A percentile compares a stretch with the other conserved stretches of the same genome.
Evolutionary conservation across 2,113 vertebrate genomes (phyloP).

Genomic region (Capreolus pygargus): DNA sequence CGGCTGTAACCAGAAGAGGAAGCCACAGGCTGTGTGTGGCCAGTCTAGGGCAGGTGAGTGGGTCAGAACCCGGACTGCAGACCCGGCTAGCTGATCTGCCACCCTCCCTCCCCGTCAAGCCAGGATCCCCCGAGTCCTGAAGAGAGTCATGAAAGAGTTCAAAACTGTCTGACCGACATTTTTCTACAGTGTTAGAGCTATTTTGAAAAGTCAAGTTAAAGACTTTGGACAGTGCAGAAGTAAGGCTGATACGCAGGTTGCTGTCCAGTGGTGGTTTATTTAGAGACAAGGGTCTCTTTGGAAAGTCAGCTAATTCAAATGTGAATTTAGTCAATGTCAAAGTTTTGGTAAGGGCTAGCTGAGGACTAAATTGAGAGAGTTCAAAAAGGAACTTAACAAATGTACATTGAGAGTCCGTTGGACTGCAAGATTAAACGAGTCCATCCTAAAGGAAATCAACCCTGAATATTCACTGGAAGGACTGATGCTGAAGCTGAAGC

Average conservation of each 20-base stretch:
- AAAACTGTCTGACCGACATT: not conserved
- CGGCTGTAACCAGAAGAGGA: not conserved
- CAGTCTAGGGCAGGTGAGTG: not conserved
- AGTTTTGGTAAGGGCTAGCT: not conserved
- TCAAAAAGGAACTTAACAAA: not conserved
- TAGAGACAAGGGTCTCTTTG: not conserved
- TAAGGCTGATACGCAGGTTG: not conserved
- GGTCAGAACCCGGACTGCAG: not conserved
- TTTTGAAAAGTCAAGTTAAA: not conserved
- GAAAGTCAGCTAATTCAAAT: not conserved
- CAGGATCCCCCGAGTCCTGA: not conserved
- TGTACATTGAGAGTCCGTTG: rapidly evolving
- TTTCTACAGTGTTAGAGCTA: not conserved
- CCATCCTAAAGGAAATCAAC: not conserved
- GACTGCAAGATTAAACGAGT: not conserved
- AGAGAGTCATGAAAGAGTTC: not conserved
- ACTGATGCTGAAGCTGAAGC: not conserved
- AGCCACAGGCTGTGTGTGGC: not conserved
- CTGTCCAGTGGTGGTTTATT: not conserved
- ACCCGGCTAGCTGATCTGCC: not conserved
- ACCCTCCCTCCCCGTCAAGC: not conserved
- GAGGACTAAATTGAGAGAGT: not conserved
- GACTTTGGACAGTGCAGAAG: not conserved
- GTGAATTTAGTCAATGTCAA: not conserved
- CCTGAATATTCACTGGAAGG: not conserved